Evolutionary conservation across 2,113 vertebrate genomes (phyloP).

Genomic region (Bagarius yarrelli): DNA sequence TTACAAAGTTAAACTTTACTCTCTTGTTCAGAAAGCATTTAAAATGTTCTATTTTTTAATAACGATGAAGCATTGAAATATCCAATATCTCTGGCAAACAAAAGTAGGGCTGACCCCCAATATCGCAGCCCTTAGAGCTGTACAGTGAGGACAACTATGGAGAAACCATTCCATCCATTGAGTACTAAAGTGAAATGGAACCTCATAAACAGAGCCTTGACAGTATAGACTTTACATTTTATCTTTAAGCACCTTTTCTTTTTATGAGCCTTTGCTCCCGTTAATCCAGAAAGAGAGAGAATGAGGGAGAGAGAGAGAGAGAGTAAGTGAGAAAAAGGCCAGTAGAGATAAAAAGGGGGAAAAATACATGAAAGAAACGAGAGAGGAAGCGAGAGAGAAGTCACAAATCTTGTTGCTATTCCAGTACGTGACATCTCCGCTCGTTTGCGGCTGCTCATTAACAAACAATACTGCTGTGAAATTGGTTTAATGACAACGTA

Average conservation of each 20-base stretch:
- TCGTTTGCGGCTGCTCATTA: constrained; percentile 99
- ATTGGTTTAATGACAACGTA: constrained; percentile 99
- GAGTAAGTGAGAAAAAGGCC: constrained; percentile 26
- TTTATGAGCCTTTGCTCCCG: constrained; percentile 88
- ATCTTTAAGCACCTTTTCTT: constrained; percentile 90
- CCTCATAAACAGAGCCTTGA: constrained; percentile 93
- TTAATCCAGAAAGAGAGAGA: constrained; percentile 71
- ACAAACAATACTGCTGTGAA: constrained; percentile 99
- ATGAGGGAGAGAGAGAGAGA: constrained; percentile 53
- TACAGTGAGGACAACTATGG: constrained; percentile 51
- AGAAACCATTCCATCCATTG: constrained; percentile 63
- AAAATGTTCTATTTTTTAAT: constrained; percentile 29
- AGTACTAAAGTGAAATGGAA: constrained; percentile 73
- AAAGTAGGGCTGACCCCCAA: constrained; percentile 53
- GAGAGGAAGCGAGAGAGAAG: constrained; percentile 59
- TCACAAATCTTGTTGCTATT: constrained; percentile 99
- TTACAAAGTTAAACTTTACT: constrained; percentile 12
- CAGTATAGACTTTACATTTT: constrained; percentile 98
- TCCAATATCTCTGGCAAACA: constrained; percentile 17
- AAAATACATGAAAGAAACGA: constrained; percentile 41
- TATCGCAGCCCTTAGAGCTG: constrained; percentile 62
- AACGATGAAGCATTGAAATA: constrained; percentile 27
- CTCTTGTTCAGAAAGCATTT: constrained; percentile 26
- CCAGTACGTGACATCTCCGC: constrained; percentile 96
- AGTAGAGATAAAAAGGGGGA: constrained; percentile 4